Base-by-base conservation (phyloP, 1,140 invertebrate genomes). In the Drosophila seguyi region DNA sequence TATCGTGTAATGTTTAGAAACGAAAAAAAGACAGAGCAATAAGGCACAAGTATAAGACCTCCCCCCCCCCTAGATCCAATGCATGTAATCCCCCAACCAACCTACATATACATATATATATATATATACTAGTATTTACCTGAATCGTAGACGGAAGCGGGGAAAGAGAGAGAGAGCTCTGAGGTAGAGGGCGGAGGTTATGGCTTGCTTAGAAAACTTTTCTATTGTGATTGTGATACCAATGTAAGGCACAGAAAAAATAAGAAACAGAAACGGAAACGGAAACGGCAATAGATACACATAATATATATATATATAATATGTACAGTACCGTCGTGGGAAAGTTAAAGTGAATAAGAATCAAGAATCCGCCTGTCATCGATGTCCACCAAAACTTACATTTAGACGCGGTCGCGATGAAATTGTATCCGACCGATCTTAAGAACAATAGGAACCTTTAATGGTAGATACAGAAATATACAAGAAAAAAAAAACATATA, bases 211-310 rank as follows among this genome's bases (percentile, higher is more conserved):
- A 82, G 36, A 58, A 69, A 62, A 81, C 68, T 78, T 76, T 82
- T 71, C 68, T 69, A 69, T 68, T 69, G 62, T 69, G 81, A 82
- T 82, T 82, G 79, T 82, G 79, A 82, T 82, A 82, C 66, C 72
- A 71, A 81, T 62, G 78, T 81, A 75, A 81, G 78, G 79, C 77
- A 80, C 71, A 20, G 69, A 69, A 36, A 67, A 65, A 25, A 44
- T 57, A 34, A 57, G 53, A 44, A 55, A 42, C 20, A 11, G 55
- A 61, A 53, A 59, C 44, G 34, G 34, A 27, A 63, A 56, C 10
- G 39, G 39, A 45, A 41, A 53, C 11, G 27, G 27, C 50, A 59
- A 42, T 16, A 34, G 29, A 61, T 34, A 42, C 56, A 60, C 39
- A 58, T 45, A 38, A 65, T 69, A 50, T 11, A 20, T 31, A 38